Base-by-base conservation (phyloP, 2,888 invertebrate species). In the Agriopis leucophaearia region DNA sequence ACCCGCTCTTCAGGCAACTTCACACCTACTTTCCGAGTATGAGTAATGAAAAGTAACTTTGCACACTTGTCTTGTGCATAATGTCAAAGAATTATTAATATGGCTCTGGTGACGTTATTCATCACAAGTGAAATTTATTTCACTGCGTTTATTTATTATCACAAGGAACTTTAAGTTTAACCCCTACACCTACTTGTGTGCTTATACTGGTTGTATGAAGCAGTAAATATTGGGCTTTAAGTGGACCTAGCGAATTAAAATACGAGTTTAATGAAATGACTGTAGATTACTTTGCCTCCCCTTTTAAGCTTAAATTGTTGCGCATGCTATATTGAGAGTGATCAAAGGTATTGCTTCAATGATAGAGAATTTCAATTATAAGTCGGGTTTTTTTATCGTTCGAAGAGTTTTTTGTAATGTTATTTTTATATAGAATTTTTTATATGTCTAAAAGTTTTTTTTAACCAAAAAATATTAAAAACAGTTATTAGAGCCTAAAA, bases 201-300 rank as follows among this genome's bases (percentile, higher is more conserved):
- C 50, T 56, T 44, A 57, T 57, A 40, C 35, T 60, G 40, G 40
- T 52, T 62, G 56, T 62, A 61, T 66, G 61, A 57, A 62, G 57
- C 47, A 50, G 61, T 66, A 66, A 66, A 66, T 57, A 57, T 36
- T 5, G 15, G 35, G 38, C 15, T 66, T 66, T 66, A 66, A 40
- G 61, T 47, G 50, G 57, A 45, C 51, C 51, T 52, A 62, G 45
- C n/a, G 57, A 51, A 62, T 50, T 66, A 57, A 62, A 66, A 56
- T 62, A 57, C 61, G 55, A 47, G 51, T 55, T 27, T 42, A 56
- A 60, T 55, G 40, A 27, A 48, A 50, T 54, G 65, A 27, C 45
- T 16, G 45, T 9, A 42, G 18, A 40, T 16, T 42, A 52, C n/a
- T 47, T 16, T n/a, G 8, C 47, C 27, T 60, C 15, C 52, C 9